Conservation (phyloP, 2,888 invertebrate genomes). For the Synanthedon tipuliformis region DNA sequence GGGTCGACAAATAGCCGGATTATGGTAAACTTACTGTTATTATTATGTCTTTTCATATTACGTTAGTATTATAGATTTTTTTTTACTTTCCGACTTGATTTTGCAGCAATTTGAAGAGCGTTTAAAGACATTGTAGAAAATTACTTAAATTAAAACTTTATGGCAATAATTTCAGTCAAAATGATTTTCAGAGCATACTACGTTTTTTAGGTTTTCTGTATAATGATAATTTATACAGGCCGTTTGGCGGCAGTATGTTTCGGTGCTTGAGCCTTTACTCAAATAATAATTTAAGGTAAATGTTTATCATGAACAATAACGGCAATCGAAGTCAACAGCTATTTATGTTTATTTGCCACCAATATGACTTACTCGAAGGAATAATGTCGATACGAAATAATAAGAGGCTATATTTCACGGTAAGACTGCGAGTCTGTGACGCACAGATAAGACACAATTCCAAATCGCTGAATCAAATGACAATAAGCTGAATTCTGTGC, state of each 20-base stretch:
- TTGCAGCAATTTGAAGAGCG: no score
- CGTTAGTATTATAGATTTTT: not conserved
- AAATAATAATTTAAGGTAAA: no score
- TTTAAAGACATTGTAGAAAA: no score
- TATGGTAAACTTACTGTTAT: constrained; percentile 32
- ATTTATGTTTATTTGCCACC: not conserved
- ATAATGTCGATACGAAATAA: not conserved
- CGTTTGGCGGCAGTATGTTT: no score
- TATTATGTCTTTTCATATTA: constrained; percentile 11
- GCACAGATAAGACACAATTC: not conserved
- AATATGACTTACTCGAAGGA: not conserved
- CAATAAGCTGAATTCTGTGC: no score
- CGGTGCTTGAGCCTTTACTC: no score
- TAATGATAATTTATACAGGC: no score
- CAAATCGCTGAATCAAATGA: not conserved
- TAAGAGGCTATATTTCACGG: not conserved
- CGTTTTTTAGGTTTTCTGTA: no score
- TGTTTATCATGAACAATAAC: not conserved
- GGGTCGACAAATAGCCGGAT: constrained; percentile 30
- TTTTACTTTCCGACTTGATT: no score
- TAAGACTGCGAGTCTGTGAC: not conserved
- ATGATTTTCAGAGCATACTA: no score
- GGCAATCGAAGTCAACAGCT: not conserved
- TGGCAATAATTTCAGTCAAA: no score
- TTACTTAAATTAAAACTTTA: no score